Conservation (phyloP, 2,113 vertebrate genomes). For the Crocuta crocuta region DNA sequence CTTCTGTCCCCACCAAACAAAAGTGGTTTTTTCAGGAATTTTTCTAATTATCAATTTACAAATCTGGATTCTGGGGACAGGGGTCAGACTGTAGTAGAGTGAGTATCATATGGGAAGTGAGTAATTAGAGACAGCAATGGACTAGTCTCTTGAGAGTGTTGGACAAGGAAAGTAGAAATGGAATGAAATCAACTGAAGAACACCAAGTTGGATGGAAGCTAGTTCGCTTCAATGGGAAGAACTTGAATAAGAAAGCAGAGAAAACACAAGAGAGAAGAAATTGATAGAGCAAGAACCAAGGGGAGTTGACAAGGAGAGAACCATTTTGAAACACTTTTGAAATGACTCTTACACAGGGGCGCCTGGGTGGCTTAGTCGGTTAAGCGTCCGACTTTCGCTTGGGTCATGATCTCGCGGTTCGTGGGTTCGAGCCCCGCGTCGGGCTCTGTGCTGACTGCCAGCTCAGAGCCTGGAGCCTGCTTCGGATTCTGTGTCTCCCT, state of each 20-base stretch:
- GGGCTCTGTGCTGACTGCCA: no score
- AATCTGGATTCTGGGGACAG: background rate
- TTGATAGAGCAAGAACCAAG: background rate
- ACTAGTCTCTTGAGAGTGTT: slow-evolving; percentile 9
- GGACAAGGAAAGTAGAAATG: background rate
- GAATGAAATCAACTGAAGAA: background rate
- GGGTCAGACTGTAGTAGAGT: background rate
- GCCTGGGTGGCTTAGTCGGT: no score
- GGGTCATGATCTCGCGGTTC: no score
- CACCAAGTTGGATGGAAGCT: background rate
- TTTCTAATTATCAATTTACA: slow-evolving; percentile 27
- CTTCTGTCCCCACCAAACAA: background rate
- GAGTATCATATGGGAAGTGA: background rate
- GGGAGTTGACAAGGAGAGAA: slow-evolving; percentile 5
- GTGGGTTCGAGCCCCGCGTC: no score
- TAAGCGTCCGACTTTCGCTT: no score
- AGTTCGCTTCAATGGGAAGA: background rate
- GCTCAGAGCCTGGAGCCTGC: no score
- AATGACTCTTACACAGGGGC: slow-evolving; percentile 21
- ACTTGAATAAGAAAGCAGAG: background rate
- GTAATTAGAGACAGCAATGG: background rate
- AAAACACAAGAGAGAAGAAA: background rate
- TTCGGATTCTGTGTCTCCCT: no score
- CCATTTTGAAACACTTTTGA: background rate
- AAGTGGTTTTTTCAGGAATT: background rate